phyloP scores from a whole-genome alignment of 1,140 invertebrate species.

The Lordiphosa collinella region DNA sequence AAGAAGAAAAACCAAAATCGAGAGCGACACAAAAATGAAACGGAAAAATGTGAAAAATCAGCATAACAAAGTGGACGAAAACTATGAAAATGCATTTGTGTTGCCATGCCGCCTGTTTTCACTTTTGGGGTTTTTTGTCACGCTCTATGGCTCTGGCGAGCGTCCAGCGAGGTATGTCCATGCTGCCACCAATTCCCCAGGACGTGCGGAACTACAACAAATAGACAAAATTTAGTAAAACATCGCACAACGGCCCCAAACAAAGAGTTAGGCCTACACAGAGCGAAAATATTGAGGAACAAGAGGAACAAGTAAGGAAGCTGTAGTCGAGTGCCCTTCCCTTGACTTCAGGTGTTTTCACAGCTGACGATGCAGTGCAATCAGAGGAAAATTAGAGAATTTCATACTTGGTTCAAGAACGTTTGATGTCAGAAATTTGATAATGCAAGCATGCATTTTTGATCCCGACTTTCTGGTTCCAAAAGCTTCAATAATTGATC shows the following conservation, averaged over 20 bases:
- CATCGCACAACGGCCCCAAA: not conserved
- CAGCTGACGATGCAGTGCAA: no score
- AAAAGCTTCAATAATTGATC: no score
- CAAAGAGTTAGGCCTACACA: constrained; percentile 43
- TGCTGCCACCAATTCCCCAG: constrained; percentile 7
- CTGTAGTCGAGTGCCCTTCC: no score
- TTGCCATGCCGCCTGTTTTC: constrained; percentile 24
- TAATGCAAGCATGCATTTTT: no score
- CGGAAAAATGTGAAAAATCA: constrained; percentile 60
- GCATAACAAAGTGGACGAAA: constrained; percentile 64
- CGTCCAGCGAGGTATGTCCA: constrained; percentile 34
- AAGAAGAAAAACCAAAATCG: constrained; percentile 12
- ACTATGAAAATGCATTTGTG: constrained; percentile 57
- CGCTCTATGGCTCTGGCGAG: constrained; percentile 35
- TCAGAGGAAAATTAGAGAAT: no score
- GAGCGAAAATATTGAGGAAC: no score
- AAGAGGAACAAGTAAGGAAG: no score
- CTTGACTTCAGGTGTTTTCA: no score
- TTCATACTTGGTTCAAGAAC: no score
- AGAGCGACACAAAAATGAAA: constrained; percentile 12
- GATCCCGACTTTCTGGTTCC: no score
- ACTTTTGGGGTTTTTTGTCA: constrained; percentile 24
- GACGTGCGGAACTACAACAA: constrained; percentile 34
- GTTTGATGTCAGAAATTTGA: no score
- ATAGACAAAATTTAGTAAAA: constrained; percentile 7